These are phyloP conservation scores for Plebejus anna DNA, from an alignment of 2,888 invertebrate species.

Conservation along the genomic window DNA sequence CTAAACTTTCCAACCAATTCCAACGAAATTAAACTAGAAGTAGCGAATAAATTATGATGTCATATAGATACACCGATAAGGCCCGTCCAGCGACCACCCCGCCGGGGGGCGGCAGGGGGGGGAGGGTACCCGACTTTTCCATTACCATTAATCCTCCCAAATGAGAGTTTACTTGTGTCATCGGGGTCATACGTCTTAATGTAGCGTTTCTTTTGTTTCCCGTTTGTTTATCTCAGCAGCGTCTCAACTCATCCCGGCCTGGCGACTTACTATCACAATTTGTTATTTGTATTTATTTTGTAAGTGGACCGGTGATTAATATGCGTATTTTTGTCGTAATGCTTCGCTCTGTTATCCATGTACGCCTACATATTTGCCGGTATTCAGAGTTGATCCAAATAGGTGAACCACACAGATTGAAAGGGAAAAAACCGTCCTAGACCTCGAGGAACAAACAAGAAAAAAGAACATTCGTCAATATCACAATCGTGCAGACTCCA, in stretches of 20 bases:
- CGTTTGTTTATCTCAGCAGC: constrained; percentile 35
- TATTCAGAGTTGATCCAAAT: neutral
- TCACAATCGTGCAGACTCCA: constrained; percentile 40
- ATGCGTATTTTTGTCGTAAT: neutral
- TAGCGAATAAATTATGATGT: constrained; percentile 38
- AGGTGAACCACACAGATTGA: neutral
- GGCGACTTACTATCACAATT: constrained; percentile 15
- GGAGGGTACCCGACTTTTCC: constrained; percentile 54
- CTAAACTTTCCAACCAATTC: constrained; percentile 24
- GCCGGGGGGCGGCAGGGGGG: constrained; percentile 34
- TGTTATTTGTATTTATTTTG: constrained; percentile 13
- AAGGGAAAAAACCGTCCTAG: neutral
- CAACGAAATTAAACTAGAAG: constrained; percentile 34
- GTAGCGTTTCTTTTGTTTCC: constrained; percentile 46
- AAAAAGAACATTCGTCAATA: constrained; percentile 31
- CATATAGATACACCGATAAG: constrained; percentile 39
- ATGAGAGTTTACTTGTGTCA: constrained; percentile 53
- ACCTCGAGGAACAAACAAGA: constrained; percentile 3
- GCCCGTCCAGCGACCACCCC: constrained; percentile 38
- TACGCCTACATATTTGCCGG: neutral
- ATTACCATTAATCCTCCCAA: constrained; percentile 58
- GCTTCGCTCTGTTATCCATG: neutral
- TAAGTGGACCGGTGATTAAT: constrained; percentile 9
- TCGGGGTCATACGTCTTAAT: constrained; percentile 53
- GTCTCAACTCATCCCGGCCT: constrained; percentile 26